Conservation (phyloP, 2,113 vertebrate genomes). For the Lathamus discolor region DNA sequence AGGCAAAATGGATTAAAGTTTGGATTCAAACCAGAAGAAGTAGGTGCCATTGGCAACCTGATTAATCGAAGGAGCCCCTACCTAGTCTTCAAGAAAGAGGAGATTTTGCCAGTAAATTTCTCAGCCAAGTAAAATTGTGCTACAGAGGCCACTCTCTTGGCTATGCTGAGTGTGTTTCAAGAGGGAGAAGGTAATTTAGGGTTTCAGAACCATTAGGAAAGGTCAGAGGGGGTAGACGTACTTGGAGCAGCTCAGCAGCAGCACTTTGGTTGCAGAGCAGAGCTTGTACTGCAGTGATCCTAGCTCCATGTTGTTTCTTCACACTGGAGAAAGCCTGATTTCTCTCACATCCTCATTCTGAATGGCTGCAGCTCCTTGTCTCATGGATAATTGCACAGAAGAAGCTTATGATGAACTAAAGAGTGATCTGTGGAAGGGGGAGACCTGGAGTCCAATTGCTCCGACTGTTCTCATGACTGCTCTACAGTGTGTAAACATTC, state of each 20-base stretch:
- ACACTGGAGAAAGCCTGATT: neutral
- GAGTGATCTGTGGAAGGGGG: rapidly evolving
- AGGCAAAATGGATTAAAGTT: neutral
- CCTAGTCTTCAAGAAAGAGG: neutral
- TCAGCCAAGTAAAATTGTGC: neutral
- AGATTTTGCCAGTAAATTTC: neutral
- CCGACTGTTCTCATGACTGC: neutral
- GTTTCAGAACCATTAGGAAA: neutral
- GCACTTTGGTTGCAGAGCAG: neutral
- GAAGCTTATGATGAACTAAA: neutral
- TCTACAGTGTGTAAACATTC: rapidly evolving
- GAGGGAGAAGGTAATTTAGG: neutral
- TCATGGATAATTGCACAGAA: neutral
- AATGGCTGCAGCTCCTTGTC: neutral
- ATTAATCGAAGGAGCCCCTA: neutral
- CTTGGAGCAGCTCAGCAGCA: neutral
- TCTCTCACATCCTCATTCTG: neutral
- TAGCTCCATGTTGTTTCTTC: neutral
- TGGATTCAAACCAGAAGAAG: neutral
- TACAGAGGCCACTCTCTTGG: neutral
- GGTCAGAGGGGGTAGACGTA: neutral
- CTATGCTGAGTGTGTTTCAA: neutral
- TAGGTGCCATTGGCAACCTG: neutral
- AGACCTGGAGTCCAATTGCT: neutral
- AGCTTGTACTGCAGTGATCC: rapidly evolving